Percentiles rank a stretch among this genome's conserved stretches.
These are phyloP conservation scores for Chaetura pelagica DNA, from an alignment of 2,113 vertebrate species.

Conservation along the genomic window DNA sequence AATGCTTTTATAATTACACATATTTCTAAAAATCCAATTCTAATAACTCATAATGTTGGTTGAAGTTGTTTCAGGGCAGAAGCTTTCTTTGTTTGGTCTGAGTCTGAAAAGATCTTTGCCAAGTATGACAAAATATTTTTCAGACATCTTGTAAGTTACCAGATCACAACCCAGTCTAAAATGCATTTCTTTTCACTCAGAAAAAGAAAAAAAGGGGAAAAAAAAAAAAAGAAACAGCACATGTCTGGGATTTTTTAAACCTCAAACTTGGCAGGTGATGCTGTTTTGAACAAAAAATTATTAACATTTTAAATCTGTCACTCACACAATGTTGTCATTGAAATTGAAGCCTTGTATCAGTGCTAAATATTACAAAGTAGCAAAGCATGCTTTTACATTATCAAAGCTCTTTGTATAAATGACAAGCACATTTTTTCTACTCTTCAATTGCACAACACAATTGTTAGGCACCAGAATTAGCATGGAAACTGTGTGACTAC, in stretches of 20 bases:
- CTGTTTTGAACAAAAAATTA: neutral
- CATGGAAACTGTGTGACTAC: neutral
- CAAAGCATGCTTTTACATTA: neutral
- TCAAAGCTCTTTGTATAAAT: neutral
- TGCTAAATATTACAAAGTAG: neutral
- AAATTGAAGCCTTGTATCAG: slow-evolving; percentile 22
- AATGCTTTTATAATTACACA: accelerated
- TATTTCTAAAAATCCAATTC: neutral
- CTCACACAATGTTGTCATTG: neutral
- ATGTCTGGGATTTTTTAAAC: slow-evolving; percentile 10
- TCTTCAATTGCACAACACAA: slow-evolving; percentile 17
- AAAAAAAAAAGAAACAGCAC: too few relatives aligned
- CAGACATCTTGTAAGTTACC: slow-evolving; percentile 34
- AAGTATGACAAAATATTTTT: slow-evolving; percentile 52
- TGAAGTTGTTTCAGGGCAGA: neutral
- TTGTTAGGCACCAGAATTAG: neutral
- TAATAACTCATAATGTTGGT: neutral
- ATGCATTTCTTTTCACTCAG: neutral
- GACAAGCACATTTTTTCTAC: slow-evolving; percentile 18
- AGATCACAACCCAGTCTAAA: slow-evolving; percentile 4
- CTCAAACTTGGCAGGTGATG: neutral
- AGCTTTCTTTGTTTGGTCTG: slow-evolving; percentile 48
- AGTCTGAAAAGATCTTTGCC: slow-evolving; percentile 11
- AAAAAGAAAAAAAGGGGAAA: neutral
- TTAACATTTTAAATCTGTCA: slow-evolving; percentile 6